These are phyloP conservation scores for Macquaria ambigua DNA, from an alignment of 2,113 vertebrate genomes.

Conservation along the genomic window DNA sequence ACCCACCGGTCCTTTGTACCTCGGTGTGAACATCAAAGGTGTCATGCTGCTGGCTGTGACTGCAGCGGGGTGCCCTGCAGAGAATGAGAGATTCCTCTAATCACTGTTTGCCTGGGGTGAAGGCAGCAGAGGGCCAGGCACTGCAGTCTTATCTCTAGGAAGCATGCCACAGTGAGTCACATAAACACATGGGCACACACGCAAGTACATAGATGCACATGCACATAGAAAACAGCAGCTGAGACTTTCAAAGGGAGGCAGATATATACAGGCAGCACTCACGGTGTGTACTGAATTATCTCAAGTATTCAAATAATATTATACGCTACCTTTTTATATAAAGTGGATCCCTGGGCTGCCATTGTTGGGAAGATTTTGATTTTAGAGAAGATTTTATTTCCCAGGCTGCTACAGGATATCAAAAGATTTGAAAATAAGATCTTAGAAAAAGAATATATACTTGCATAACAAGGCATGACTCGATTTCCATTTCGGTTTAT, in stretches of 20 bases:
- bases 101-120: conserved; percentile 53
- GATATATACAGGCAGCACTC: conserved; percentile 17
- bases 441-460: conserved; percentile 45
- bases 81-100: conserved; percentile 67
- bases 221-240: conserved; percentile 1
- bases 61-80: conserved; percentile 52
- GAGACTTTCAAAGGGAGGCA: conserved; percentile 49
- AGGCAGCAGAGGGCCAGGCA: conserved; percentile 46
- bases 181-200: conserved; percentile 12
- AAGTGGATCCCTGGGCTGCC: conserved; percentile 48
- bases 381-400: conserved; percentile 66
- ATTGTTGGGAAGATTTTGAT: conserved; percentile 54
- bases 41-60: conserved; percentile 53
- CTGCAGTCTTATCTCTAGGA: conserved; percentile 68
- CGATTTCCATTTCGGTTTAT: conserved; percentile 55
- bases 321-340: conserved; percentile 36
- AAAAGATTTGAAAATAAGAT: conserved; percentile 42
- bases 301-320: conserved; percentile 60
- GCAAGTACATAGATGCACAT: background rate
- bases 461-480: conserved; percentile 44
- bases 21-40: conserved; percentile 55
- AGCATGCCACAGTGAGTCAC: conserved; percentile 52
- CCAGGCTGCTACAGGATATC: conserved; percentile 49
- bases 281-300: conserved; percentile 43
- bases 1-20: conserved; percentile 38